These are phyloP conservation scores for Dolichotis patagonum DNA, from an alignment of 2,113 vertebrate genomes.

Conservation along the genomic window DNA sequence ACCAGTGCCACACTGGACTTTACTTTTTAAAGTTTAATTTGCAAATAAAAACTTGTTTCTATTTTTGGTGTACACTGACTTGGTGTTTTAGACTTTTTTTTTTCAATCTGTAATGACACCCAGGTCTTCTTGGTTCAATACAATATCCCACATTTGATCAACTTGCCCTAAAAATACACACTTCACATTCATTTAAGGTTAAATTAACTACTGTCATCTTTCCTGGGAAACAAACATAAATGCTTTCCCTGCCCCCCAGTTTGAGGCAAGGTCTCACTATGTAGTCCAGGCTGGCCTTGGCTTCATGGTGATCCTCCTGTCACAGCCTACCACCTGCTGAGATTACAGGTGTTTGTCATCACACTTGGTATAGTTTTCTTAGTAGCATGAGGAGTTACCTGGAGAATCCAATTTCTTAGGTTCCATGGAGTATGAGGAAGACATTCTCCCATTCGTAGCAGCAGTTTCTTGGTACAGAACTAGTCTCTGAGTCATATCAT, in stretches of 20 bases:
- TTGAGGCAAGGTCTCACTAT: neutral
- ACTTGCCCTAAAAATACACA: constrained; percentile 28
- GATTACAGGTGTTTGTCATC: neutral
- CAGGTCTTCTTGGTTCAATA: neutral
- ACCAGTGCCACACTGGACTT: neutral
- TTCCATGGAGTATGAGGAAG: constrained; percentile 84
- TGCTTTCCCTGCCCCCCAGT: neutral
- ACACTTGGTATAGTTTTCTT: neutral
- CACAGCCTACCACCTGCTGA: neutral
- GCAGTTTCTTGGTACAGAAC: constrained; percentile 93
- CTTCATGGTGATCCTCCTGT: neutral
- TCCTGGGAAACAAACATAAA: constrained; percentile 1
- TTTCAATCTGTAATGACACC: neutral
- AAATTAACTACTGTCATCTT: constrained; percentile 28
- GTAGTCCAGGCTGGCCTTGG: neutral
- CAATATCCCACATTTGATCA: neutral
- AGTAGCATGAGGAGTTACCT: constrained; percentile 75
- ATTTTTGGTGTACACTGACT: neutral
- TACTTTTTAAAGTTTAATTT: neutral
- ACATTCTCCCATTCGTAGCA: constrained; percentile 93
- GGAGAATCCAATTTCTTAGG: constrained; percentile 76
- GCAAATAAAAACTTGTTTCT: neutral
- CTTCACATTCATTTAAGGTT: neutral
- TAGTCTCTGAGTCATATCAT: constrained; percentile 93
- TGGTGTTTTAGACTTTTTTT: constrained; percentile 7